Conservation (phyloP, 1,140 invertebrate species). For the Phymorhynchus buccinoides region DNA sequence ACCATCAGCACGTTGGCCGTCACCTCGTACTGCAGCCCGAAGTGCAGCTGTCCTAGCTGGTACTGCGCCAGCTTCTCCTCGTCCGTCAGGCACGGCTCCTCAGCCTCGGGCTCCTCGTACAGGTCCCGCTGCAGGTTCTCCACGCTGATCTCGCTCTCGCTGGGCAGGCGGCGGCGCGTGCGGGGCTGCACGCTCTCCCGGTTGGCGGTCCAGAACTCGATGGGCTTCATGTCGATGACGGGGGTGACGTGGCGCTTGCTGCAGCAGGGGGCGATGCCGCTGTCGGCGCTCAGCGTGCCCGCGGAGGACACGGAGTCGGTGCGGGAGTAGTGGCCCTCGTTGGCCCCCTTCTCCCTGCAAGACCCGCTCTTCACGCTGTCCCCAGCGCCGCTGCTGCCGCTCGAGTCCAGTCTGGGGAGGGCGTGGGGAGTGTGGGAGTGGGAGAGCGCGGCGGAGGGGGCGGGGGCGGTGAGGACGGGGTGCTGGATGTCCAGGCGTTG, state of each 20-base stretch:
- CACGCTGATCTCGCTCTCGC: constrained; percentile 70
- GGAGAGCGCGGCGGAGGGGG: background rate
- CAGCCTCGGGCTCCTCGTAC: constrained; percentile 62
- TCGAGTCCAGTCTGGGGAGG: constrained; percentile 58
- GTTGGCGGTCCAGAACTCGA: constrained; percentile 74
- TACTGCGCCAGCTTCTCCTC: constrained; percentile 70
- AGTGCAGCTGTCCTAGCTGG: constrained; percentile 72
- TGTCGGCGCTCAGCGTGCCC: constrained; percentile 59
- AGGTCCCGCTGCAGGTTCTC: constrained; percentile 71
- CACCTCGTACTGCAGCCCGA: constrained; percentile 73
- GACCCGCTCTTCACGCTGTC: background rate
- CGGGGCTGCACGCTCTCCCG: constrained; percentile 71
- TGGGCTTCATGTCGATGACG: constrained; percentile 74
- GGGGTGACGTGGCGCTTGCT: constrained; percentile 64
- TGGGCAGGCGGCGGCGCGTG: constrained; percentile 69
- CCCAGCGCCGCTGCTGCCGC: background rate
- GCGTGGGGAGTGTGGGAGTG: background rate
- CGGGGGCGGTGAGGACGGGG: constrained; percentile 19
- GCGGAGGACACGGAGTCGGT: constrained; percentile 67
- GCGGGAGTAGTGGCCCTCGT: constrained; percentile 52
- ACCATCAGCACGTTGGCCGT: constrained; percentile 65
- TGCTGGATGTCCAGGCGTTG: constrained; percentile 48
- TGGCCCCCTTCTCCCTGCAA: constrained; percentile 53
- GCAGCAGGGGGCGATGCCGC: background rate
- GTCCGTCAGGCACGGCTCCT: constrained; percentile 66